Base-by-base conservation (phyloP, 2,888 invertebrate species). In the Dynastes hyllus region DNA sequence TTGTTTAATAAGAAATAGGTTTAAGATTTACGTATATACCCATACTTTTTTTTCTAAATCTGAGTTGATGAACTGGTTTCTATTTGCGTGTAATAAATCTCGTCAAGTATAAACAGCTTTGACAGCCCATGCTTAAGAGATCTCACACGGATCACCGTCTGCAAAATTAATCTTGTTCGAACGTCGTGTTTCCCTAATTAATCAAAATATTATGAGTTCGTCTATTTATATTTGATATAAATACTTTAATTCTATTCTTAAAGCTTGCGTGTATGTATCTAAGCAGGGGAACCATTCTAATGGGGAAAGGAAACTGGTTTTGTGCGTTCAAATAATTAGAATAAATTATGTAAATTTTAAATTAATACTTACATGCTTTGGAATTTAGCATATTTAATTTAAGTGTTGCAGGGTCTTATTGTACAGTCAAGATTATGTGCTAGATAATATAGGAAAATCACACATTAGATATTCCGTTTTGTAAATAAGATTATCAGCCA, bases 151-250 rank as follows among this genome's bases (percentile, higher is more conserved):
- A 58, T 22, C 55, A 16, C 22, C 55, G 55, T 22, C 22, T 27
- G 55, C 16, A 22, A 58, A 58, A 22, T 58, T 8, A 58, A 58
- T 22, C n/a, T 58, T 58, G 22, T 58, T 58, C 16, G 8, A 58
- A 6, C 45, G 8, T 8, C 45, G 8, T 11, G 45, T 45, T 45
- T 8, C 45, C 2, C 22, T 58, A 58, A 58, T 16, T 5, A 58
- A 58, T 58, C 55, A 58, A 58, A 58, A 58, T 58, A 58, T 58
- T 58, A 58, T 58, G 55, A 58, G n/a, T 22, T 22, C 22, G 5
- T 58, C 55, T 58, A 22, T 58, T 58, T 58, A 58, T 58, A 58
- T 58, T 58, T 22, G 13, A 22, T 58, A 22, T 58, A 58, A 22
- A 16, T 58, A 45, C 45, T 45, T 45, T 45, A 11, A 45, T 45